These are phyloP conservation scores for Tetheella fluctuosa DNA, from an alignment of 2,888 invertebrate genomes.

Conservation along the genomic window DNA sequence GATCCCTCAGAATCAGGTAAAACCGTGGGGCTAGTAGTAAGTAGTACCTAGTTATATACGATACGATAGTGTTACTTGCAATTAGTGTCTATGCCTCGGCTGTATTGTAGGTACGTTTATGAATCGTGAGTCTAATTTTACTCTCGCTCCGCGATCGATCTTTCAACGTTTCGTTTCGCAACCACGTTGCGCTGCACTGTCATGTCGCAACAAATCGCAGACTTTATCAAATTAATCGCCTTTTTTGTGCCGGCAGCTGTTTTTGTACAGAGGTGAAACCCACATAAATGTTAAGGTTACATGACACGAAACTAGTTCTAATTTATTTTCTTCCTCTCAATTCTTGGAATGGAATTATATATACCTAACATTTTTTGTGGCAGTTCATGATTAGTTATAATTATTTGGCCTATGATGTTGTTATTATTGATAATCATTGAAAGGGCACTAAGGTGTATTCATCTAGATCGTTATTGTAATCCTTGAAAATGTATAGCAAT, in stretches of 20 bases:
- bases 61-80: too few species aligned
- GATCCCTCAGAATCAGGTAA: too few species aligned
- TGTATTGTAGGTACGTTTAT: not conserved
- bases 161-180: constrained; percentile 13
- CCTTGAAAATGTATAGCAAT: too few species aligned
- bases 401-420: not conserved
- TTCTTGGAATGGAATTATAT: not conserved
- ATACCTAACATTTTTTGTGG: not conserved
- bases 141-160: constrained; percentile 12
- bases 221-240: constrained; percentile 36
- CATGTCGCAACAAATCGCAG: constrained; percentile 32
- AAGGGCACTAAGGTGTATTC: too few species aligned
- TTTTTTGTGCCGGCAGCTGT: constrained; percentile 34
- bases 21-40: too few species aligned
- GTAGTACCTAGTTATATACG: too few species aligned
- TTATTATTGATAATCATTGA: too few species aligned
- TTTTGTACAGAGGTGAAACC: constrained; percentile 40
- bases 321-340: not conserved
- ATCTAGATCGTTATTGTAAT: too few species aligned
- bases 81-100: not conserved
- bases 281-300: constrained; percentile 33
- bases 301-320: constrained; percentile 21
- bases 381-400: not conserved
- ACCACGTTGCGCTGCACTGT: constrained; percentile 18
- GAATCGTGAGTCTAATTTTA: not conserved